Base-by-base conservation (phyloP, 2,797 vertebrate species). In the Rhinogobio ventralis region DNA sequence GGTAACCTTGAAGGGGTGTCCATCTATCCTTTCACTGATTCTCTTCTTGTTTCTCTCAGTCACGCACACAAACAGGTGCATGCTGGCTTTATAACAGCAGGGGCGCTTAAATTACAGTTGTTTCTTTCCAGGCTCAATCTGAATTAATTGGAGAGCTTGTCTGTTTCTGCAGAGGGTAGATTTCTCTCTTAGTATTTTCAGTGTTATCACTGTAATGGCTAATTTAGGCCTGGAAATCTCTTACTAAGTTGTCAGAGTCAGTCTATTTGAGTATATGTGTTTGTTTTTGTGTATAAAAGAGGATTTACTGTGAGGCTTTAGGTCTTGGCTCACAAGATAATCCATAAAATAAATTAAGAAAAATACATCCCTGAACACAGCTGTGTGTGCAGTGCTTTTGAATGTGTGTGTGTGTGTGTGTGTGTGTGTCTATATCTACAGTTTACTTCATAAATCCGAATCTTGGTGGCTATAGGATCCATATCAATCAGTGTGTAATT, bases 401-500 rank as follows among this genome's bases (percentile, higher is more conserved):
- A 57, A 68, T 76, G 79, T 13, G 36, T 39, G 51, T 25, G 23
- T 20, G 53, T 42, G 73, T 53, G 30, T 82, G 86, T 85, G 86
- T 81, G 86, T 85, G 86, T 46, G 57, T 78, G 81, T 86, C 67
- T 86, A 83, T 45, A 42, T 33, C 15, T 67, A 42, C 77, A 81
- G 39, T 60, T 75, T 49, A 25, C 11, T 81, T 85, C 71, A 83
- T 83, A 78, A 85, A 85, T 85, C 57, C 14, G 23, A 42, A 5
- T 33, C 76, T 45, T 60, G 69, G 20, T 20, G 23, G 55, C 75
- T 75, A 53, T 78, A 46, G 30, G 33, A 42, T 82, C 67, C 84
- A 83, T 69, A 86, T 89, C 80, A 85, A 69, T 79, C 71, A 80
- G 46, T 64, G 57, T 83, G 72, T 46, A 57, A 86, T 83, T 89